Evolutionary conservation across 2,113 vertebrate genomes (phyloP).

Genomic region (Gopherus evgoodei): DNA sequence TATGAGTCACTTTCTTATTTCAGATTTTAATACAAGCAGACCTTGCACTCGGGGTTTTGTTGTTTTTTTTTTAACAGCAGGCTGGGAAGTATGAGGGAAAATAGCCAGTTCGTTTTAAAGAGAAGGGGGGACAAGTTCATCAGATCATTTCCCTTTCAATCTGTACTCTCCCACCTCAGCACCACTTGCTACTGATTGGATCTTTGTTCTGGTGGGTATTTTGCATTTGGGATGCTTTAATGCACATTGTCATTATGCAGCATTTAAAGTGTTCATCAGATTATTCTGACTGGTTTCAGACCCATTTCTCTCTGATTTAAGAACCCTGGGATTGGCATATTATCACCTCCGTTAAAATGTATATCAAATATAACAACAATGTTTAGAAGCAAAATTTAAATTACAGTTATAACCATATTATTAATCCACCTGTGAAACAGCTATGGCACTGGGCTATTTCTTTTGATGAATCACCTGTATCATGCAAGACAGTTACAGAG

Average conservation of each 20-base stretch:
- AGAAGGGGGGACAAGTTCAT: constrained; percentile 1
- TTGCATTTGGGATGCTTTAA: accelerated
- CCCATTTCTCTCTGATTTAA: not conserved
- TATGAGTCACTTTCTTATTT: constrained; percentile 29
- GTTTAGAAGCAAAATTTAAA: not conserved
- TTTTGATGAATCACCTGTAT: not conserved
- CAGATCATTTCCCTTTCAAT: not conserved
- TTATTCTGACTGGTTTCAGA: not conserved
- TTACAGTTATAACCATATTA: accelerated
- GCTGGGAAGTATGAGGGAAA: not conserved
- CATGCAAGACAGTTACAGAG: not conserved
- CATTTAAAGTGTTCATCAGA: not conserved
- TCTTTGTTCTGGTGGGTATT: not conserved
- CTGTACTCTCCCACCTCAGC: not conserved
- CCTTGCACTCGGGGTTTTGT: not conserved
- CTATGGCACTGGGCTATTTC: not conserved
- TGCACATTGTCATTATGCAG: not conserved
- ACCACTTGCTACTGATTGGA: not conserved
- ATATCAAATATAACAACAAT: not conserved
- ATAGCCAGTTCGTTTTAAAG: not conserved
- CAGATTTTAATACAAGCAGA: constrained; percentile 31
- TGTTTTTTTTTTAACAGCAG: not conserved
- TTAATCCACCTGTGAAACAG: not conserved
- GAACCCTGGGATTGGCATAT: not conserved
- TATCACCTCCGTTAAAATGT: not conserved